phyloP scores from a whole-genome alignment of 2,113 vertebrate species.

The Brachyhypopomus gauderio region DNA sequence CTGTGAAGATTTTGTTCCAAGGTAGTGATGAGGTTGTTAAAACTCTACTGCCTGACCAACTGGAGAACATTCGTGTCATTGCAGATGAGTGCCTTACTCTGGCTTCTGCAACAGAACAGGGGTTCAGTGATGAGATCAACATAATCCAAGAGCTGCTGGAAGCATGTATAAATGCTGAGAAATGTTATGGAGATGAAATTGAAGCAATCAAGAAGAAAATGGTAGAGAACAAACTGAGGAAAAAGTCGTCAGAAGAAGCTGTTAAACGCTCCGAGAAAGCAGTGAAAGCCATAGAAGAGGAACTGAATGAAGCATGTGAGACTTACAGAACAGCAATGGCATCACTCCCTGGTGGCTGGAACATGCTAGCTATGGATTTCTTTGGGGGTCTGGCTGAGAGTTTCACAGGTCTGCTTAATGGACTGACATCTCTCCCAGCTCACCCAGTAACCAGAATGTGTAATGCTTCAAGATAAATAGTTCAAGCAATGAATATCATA shows the following conservation, averaged over 20 bases:
- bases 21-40: conserved; percentile 38
- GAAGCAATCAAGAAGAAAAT: not conserved
- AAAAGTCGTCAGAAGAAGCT: conserved; percentile 19
- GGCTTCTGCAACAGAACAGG: no score
- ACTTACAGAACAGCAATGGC: conserved; percentile 16
- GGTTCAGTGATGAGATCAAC: conserved; percentile 25
- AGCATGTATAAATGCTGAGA: conserved; percentile 29
- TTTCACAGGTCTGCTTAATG: not conserved
- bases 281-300: not conserved
- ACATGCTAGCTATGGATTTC: conserved; percentile 48
- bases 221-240: conserved; percentile 1
- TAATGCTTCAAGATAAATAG: not conserved
- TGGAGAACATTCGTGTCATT: no score
- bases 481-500: not conserved
- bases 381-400: conserved; percentile 5
- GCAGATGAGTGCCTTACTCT: no score
- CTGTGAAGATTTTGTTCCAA: conserved; percentile 54
- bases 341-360: conserved; percentile 45
- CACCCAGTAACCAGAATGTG: no score
- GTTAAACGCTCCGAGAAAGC: conserved; percentile 14
- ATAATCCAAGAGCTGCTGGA: conserved; percentile 47
- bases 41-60: conserved; percentile 52
- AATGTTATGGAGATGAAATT: conserved; percentile 31
- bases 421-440: rapidly evolving
- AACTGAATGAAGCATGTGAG: conserved; percentile 1